phyloP scores from a whole-genome alignment of 1,140 invertebrate genomes.

The Monomorium pharaonis region DNA sequence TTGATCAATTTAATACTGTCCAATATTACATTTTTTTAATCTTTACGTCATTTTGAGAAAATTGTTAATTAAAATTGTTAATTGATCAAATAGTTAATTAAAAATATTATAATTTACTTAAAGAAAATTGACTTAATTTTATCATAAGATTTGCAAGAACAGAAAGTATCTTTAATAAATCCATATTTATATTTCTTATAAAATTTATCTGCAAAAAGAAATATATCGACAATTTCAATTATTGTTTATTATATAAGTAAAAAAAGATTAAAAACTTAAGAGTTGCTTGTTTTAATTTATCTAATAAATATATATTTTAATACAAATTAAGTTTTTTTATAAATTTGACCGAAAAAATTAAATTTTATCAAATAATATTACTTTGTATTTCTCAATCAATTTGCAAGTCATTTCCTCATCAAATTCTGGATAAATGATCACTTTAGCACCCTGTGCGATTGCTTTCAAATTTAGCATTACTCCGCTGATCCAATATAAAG shows the following conservation, averaged over 20 bases:
- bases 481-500: constrained; percentile 76
- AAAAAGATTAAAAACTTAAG: neutral
- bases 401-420: constrained; percentile 85
- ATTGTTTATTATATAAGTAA: neutral
- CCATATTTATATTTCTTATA: neutral
- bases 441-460: constrained; percentile 77
- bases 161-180: neutral
- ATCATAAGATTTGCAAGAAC: neutral
- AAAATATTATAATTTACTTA: neutral
- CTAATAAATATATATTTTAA: no score
- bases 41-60: no score
- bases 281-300: neutral
- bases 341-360: neutral
- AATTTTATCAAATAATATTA: constrained; percentile 30
- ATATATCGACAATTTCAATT: neutral
- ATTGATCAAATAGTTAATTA: neutral
- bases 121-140: neutral
- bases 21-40: no score
- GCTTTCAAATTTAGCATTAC: constrained; percentile 37
- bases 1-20: no score
- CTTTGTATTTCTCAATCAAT: constrained; percentile 83
- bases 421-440: constrained; percentile 85
- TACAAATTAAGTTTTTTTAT: no score
- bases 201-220: neutral
- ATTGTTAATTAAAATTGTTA: no score